These are phyloP conservation scores for Eupithecia subumbrata DNA, from an alignment of 2,888 invertebrate species.

Conservation along the genomic window DNA sequence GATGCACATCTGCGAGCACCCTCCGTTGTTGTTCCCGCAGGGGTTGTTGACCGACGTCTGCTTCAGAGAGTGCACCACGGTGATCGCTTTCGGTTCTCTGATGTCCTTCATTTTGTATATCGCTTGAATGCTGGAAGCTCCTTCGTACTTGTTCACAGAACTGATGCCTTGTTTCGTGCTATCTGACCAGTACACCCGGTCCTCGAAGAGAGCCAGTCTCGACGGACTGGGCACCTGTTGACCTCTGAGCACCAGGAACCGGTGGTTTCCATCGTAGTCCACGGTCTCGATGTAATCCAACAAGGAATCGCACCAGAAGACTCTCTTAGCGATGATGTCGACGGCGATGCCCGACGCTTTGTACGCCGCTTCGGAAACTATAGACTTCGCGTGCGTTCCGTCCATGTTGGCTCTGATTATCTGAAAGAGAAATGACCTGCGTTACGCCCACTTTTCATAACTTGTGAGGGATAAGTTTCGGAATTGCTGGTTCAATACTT, in stretches of 20 bases:
- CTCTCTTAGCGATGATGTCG: constrained; percentile 94
- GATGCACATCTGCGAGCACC: constrained; percentile 97
- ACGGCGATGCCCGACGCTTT: constrained; percentile 96
- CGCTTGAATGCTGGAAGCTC: constrained; percentile 90
- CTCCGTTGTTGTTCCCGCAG: constrained; percentile 94
- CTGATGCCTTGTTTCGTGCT: constrained; percentile 94
- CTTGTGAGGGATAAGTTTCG: not conserved
- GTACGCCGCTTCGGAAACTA: constrained; percentile 96
- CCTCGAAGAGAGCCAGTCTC: constrained; percentile 92
- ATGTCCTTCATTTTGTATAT: constrained; percentile 92
- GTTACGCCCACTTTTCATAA: not conserved
- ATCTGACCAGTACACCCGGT: constrained; percentile 95
- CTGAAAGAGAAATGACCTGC: constrained; percentile 53
- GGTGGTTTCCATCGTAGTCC: constrained; percentile 94
- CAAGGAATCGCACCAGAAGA: constrained; percentile 98
- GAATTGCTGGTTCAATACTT: not conserved
- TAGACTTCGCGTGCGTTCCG: constrained; percentile 91
- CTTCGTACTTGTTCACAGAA: constrained; percentile 93
- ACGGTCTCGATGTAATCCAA: constrained; percentile 98
- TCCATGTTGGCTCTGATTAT: constrained; percentile 96
- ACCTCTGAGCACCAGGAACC: constrained; percentile 91
- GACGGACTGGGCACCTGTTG: constrained; percentile 94
- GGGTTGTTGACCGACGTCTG: constrained; percentile 92
- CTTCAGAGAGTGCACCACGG: constrained; percentile 90
- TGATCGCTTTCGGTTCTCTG: constrained; percentile 92